Percentiles rank a stretch among this genome's conserved stretches.
Evolutionary conservation across 2,797 vertebrate genomes (phyloP).

Genomic region (Antrozous pallidus): DNA sequence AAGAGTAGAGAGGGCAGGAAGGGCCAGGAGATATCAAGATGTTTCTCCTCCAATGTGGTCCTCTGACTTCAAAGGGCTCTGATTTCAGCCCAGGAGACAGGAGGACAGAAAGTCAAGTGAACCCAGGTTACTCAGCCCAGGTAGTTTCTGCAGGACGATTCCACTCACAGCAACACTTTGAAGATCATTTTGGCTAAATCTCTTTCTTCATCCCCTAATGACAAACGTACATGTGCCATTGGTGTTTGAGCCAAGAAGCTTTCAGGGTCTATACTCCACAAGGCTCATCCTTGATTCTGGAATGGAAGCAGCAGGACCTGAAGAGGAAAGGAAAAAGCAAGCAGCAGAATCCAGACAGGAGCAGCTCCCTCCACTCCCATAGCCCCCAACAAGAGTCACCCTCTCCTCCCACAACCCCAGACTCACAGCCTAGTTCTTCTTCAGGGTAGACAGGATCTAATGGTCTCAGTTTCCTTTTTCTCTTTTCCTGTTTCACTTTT

Average conservation of each 20-base stretch:
- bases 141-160: neutral
- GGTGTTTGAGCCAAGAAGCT: neutral
- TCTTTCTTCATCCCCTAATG: neutral
- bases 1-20: accelerated
- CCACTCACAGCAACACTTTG: neutral
- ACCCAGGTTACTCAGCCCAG: accelerated
- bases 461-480: neutral
- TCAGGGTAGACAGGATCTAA: neutral
- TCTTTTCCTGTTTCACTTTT: neutral
- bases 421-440: neutral
- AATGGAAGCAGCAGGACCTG: neutral
- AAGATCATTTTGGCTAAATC: neutral
- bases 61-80: too few relatives aligned
- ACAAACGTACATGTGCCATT: neutral
- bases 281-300: neutral
- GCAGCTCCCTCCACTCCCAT: neutral
- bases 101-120: too few relatives aligned
- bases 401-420: neutral
- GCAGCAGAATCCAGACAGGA: too few relatives aligned
- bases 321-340: neutral
- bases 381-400: neutral
- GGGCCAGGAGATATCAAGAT: neutral
- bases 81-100: neutral
- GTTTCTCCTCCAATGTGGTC: neutral
- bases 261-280: neutral